Percentiles rank a stretch among this genome's conserved stretches.
phyloP scores from a whole-genome alignment of 37 sponge, comb jelly and placozoan species.

The Aphrocallistes beatrix region DNA sequence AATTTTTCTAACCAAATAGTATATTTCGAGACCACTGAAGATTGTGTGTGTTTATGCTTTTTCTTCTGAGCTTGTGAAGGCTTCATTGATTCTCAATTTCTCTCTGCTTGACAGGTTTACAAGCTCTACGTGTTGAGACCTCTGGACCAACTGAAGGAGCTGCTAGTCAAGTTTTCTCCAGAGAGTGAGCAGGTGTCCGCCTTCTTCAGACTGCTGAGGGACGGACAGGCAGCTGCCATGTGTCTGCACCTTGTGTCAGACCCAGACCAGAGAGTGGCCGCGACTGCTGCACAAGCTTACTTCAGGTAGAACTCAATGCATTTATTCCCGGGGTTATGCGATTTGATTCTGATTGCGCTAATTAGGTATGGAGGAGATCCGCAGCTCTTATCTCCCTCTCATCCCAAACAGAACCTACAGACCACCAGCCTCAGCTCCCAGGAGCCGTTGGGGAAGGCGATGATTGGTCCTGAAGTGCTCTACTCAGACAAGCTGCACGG shows the following conservation, averaged over 20 bases:
- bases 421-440: not conserved
- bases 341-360: constrained; percentile 67
- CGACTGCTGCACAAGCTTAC: not conserved
- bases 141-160: constrained; percentile 64
- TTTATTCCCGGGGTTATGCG: constrained; percentile 29
- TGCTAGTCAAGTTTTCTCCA: constrained; percentile 43
- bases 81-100: no score
- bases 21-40: no score
- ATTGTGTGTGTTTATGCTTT: no score
- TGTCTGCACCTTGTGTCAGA: constrained; percentile 64
- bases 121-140: constrained; percentile 55
- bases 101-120: no score
- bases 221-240: constrained; percentile 80
- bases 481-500: constrained; percentile 71
- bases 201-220: constrained; percentile 65
- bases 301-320: not conserved
- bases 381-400: constrained; percentile 41
- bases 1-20: no score
- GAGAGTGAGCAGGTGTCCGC: constrained; percentile 39
- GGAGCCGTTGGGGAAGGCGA: constrained; percentile 41
- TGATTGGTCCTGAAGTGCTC: constrained; percentile 72
- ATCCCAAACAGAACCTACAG: not conserved
- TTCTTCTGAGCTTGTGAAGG: no score
- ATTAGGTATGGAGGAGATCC: constrained; percentile 94
- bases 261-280: constrained; percentile 43